These are phyloP conservation scores for Linurgus olivaceus DNA, from an alignment of 2,797 vertebrate genomes.

Conservation along the genomic window DNA sequence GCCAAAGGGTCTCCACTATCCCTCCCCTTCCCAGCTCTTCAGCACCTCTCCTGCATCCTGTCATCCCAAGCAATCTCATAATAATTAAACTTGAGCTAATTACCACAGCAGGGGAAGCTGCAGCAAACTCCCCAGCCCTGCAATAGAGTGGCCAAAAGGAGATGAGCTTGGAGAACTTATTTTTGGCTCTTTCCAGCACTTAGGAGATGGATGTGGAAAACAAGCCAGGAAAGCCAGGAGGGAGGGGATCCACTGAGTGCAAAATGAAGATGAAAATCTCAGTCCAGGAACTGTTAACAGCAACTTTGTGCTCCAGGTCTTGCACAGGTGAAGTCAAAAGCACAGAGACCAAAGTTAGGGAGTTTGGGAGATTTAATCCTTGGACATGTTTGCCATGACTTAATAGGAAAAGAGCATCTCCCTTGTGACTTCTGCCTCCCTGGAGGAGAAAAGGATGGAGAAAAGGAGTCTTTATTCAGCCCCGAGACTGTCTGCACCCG, in stretches of 20 bases:
- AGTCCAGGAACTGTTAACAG: not conserved
- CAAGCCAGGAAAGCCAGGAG: not conserved
- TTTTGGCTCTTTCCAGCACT: not conserved
- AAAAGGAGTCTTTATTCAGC: not conserved
- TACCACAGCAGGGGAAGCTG: not conserved
- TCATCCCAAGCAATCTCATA: not conserved
- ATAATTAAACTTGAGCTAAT: not conserved
- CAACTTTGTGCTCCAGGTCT: rapidly evolving
- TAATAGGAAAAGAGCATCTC: rapidly evolving
- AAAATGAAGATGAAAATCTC: not conserved
- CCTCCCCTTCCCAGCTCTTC: not conserved
- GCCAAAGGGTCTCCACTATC: not conserved
- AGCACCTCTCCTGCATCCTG: not conserved
- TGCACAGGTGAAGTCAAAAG: not conserved
- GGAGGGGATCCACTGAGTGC: not conserved
- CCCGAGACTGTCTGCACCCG: not conserved
- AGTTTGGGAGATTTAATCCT: not conserved
- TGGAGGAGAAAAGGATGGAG: not conserved
- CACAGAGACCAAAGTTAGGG: not conserved
- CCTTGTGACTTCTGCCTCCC: not conserved
- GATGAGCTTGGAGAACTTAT: not conserved
- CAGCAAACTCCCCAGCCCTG: not conserved
- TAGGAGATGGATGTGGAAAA: not conserved
- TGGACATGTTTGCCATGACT: rapidly evolving
- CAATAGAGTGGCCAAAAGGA: not conserved